These are phyloP conservation scores for Podarcis raffonei DNA, from an alignment of 2,113 vertebrate genomes.

Conservation along the genomic window DNA sequence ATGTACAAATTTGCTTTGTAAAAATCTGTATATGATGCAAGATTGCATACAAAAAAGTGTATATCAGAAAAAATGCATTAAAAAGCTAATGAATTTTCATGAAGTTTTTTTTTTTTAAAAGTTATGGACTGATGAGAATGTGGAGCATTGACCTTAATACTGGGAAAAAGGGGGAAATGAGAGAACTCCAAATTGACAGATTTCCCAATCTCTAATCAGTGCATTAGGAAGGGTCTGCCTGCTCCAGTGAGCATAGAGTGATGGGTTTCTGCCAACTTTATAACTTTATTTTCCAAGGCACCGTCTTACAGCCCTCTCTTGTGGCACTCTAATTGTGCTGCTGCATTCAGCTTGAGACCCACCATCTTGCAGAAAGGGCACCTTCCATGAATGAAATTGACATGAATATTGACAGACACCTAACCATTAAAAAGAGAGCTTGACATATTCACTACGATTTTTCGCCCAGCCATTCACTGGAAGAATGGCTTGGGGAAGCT, in stretches of 20 bases:
- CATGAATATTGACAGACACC: background rate
- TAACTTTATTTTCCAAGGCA: background rate
- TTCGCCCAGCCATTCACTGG: accelerated
- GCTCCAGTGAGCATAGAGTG: background rate
- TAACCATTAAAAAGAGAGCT: background rate
- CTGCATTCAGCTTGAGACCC: background rate
- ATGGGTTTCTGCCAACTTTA: no score
- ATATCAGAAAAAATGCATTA: no score
- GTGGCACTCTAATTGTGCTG: background rate
- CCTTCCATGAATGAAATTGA: background rate
- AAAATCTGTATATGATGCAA: no score
- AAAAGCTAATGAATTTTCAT: no score
- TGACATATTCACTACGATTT: background rate
- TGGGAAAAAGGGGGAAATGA: no score
- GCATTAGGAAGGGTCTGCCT: background rate
- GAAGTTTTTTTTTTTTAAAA: no score
- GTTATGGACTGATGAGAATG: no score
- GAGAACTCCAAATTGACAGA: no score
- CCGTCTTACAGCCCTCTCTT: background rate
- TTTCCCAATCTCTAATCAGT: no score
- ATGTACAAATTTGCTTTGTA: no score
- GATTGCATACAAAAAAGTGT: no score
- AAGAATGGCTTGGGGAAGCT: background rate
- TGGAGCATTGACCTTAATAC: no score
- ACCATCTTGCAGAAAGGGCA: background rate